phyloP scores from a whole-genome alignment of 2,113 vertebrate species.

The Miniopterus natalensis region DNA sequence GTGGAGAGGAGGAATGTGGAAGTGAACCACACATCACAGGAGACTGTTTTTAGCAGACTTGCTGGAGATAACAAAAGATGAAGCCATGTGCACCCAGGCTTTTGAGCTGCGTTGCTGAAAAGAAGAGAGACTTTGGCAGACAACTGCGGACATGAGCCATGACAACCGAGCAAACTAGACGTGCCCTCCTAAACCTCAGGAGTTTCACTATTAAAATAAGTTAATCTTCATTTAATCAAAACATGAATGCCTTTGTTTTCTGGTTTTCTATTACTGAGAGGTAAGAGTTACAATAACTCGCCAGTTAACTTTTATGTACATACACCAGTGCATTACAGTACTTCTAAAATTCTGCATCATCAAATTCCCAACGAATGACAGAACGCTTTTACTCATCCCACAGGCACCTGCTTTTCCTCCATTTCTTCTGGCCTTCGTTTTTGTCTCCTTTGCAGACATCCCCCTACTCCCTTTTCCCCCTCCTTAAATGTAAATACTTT shows the following conservation, averaged over 20 bases:
- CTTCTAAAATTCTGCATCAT: neutral
- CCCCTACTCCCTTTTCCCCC: rapidly evolving
- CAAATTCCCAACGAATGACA: neutral
- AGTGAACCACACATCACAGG: neutral
- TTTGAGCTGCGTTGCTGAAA: neutral
- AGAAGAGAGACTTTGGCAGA: neutral
- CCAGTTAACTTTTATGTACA: neutral
- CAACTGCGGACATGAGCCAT: rapidly evolving
- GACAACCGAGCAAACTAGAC: neutral
- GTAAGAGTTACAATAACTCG: neutral
- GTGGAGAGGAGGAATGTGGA: neutral
- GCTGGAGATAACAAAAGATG: neutral
- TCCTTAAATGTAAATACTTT: neutral
- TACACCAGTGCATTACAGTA: neutral
- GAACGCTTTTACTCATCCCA: neutral
- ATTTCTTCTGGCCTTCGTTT: neutral
- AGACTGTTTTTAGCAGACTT: neutral
- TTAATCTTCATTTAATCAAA: neutral
- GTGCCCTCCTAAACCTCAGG: neutral
- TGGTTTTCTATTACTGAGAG: neutral
- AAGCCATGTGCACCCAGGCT: neutral
- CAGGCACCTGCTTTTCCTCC: neutral
- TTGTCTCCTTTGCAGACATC: neutral
- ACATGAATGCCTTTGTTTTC: neutral
- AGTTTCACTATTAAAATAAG: neutral